Base-by-base conservation (phyloP, 2,888 invertebrate species). In the Lycophotia porphyrea region DNA sequence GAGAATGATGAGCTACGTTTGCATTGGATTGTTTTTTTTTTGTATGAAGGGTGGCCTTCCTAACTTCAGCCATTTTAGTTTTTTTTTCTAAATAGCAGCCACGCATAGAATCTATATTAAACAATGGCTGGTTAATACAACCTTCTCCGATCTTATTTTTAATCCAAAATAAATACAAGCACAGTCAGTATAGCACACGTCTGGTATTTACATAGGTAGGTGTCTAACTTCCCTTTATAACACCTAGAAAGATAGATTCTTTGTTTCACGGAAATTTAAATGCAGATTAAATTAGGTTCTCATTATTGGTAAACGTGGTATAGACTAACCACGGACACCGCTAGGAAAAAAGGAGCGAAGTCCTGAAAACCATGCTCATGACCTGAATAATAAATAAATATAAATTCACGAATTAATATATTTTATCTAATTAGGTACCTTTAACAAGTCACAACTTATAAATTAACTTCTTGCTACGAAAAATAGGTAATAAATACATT, bases 351-450 rank as follows among this genome's bases (percentile, higher is more conserved):
- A 65, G 21, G 5, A 44, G 2, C 21, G 7, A 65, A 52, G 44
- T 75, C 36, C 11, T 47, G 36, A 77, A 74, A 74, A 74, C 47
- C 31, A n/a, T 15, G 24, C 31, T 39, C 74, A n/a, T 52, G 74
- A 80, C 49, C 15, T 31, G 73, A 61, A 76, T 61, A 79, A 70
- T 24, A 60, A n/a, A n/a, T n/a, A n/a, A n/a, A n/a, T n/a, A n/a
- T n/a, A n/a, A n/a, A n/a, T n/a, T n/a, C n/a, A n/a, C n/a, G n/a
- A n/a, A n/a, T n/a, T n/a, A n/a, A n/a, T n/a, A n/a, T n/a, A n/a
- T n/a, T n/a, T n/a, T n/a, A 52, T n/a, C 5, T 11, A 52, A n/a
- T 52, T n/a, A 52, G 52, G n/a, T 15, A 31, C n/a, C n/a, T n/a
- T n/a, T 31, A 3, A 58, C 15, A 15, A 55, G 42, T 31, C 31